These are phyloP conservation scores for Aphaenogaster ashmeadi DNA, from an alignment of 1,140 invertebrate genomes.

Conservation along the genomic window DNA sequence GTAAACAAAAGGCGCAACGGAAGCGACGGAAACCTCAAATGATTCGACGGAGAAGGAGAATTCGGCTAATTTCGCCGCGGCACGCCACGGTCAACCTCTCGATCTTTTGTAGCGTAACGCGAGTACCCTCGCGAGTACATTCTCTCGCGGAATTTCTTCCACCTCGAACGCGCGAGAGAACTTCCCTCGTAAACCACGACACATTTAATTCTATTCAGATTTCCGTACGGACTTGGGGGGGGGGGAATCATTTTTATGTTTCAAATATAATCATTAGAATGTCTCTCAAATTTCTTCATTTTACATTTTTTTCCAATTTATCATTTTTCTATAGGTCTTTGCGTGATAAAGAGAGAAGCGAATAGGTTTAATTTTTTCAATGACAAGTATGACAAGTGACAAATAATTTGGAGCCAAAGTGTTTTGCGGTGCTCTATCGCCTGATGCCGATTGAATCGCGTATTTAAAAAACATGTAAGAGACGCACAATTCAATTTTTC, in stretches of 20 bases:
- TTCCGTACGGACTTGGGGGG: not conserved
- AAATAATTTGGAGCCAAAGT: not conserved
- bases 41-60: constrained; percentile 52
- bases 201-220: not conserved
- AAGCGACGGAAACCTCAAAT: constrained; percentile 56
- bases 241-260: not conserved
- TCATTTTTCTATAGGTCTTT: too few relatives aligned
- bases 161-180: not conserved
- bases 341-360: not conserved
- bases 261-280: not conserved
- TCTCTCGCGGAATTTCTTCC: constrained; percentile 29
- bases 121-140: constrained; percentile 29
- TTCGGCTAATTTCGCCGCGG: constrained; percentile 53
- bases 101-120: constrained; percentile 49
- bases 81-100: constrained; percentile 50
- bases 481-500: not conserved
- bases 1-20: constrained; percentile 50
- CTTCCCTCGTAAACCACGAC: not conserved
- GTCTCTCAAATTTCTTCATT: not conserved
- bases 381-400: not conserved
- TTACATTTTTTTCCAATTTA: not conserved
- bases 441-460: not conserved
- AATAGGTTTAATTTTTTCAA: not conserved
- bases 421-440: too few relatives aligned
- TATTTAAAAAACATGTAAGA: not conserved